Evolutionary conservation across 2,888 invertebrate genomes (phyloP).

Genomic region (Anorthoa munda): DNA sequence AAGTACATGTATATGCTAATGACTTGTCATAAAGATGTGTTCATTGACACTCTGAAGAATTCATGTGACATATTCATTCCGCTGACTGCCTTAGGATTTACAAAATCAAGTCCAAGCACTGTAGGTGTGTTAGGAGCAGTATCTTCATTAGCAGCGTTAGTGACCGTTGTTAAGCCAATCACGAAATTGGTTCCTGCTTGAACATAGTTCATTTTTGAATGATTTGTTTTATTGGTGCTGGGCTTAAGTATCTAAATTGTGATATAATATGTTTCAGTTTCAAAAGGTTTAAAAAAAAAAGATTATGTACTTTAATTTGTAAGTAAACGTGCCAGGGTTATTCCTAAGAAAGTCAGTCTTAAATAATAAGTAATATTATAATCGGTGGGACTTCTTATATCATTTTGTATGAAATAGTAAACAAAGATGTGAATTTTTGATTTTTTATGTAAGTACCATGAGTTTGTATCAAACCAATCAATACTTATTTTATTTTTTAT

Average conservation of each 20-base stretch:
- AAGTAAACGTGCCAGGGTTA: constrained; percentile 14
- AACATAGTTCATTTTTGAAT: constrained; percentile 52
- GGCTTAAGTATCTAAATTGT: constrained; percentile 41
- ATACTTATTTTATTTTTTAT: constrained; percentile 17
- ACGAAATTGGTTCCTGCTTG: constrained; percentile 93
- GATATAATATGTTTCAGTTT: constrained; percentile 34
- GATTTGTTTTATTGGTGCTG: constrained; percentile 59
- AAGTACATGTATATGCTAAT: constrained; percentile 79
- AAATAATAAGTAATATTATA: not conserved
- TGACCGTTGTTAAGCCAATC: constrained; percentile 94
- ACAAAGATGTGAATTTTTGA: not conserved
- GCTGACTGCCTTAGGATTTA: constrained; percentile 94
- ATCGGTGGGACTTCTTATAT: not conserved
- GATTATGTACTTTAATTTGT: constrained; percentile 7
- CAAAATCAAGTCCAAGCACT: constrained; percentile 94
- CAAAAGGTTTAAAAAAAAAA: not conserved
- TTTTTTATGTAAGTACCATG: constrained; percentile 14
- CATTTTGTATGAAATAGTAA: constrained; percentile 13
- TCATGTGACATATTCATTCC: constrained; percentile 97
- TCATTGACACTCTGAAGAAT: constrained; percentile 96
- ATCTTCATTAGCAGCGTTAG: constrained; percentile 95
- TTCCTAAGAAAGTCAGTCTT: constrained; percentile 11
- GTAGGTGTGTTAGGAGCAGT: constrained; percentile 95
- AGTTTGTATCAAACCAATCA: constrained; percentile 54
- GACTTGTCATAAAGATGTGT: constrained; percentile 91